Conservation (phyloP, 2,113 vertebrate species). For the Perccottus glenii region DNA sequence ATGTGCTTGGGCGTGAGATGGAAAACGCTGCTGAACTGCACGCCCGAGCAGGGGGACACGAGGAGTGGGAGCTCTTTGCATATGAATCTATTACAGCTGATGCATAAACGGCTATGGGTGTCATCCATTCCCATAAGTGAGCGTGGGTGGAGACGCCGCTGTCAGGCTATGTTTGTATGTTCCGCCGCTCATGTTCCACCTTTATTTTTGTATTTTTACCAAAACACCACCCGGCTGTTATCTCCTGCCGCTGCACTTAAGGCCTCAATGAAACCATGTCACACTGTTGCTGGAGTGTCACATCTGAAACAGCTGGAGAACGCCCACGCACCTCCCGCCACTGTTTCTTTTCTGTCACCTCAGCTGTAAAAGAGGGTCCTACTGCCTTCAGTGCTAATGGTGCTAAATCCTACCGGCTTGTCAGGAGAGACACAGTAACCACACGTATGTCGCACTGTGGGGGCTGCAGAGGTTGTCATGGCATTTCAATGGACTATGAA, state of each 20-base stretch:
- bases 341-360: conserved; percentile 25
- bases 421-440: conserved; percentile 11
- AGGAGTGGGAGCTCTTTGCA: conserved; percentile 65
- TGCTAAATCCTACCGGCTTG: conserved; percentile 7
- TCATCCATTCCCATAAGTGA: conserved; percentile 18
- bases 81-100: conserved; percentile 62
- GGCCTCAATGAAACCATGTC: conserved; percentile 44
- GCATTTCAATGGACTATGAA: conserved; percentile 28
- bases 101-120: conserved; percentile 51
- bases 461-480: conserved; percentile 15
- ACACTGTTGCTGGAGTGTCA: conserved; percentile 24
- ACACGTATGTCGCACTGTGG: conserved; percentile 2
- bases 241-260: conserved; percentile 34
- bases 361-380: conserved; percentile 14
- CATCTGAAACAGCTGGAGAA: conserved; percentile 23
- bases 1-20: conserved; percentile 34
- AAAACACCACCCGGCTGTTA: conserved; percentile 48
- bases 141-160: conserved; percentile 44
- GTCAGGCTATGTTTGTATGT: conserved; percentile 55
- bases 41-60: conserved; percentile 41
- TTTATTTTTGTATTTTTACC: conserved; percentile 12
- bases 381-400: not conserved
- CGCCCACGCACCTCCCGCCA: not conserved
- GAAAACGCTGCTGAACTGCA: conserved; percentile 15
- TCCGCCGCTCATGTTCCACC: conserved; percentile 51